Conservation (phyloP, 2,797 vertebrate genomes). For the Rachycentron canadum region DNA sequence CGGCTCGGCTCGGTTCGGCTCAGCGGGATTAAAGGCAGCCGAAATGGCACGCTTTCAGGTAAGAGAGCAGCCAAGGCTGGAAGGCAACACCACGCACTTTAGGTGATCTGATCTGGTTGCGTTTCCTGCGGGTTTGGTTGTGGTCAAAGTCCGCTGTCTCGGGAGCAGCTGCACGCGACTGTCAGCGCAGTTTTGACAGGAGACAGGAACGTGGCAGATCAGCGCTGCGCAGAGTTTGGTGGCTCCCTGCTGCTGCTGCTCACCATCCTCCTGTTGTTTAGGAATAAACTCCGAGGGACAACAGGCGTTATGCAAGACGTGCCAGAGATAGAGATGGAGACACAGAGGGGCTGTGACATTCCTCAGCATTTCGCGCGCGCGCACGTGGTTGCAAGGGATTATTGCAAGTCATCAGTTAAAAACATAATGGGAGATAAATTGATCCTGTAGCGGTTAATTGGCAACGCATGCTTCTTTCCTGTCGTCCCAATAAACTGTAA, state of each 20-base stretch:
- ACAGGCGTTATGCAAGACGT: conserved; percentile 21
- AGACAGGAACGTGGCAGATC: neutral
- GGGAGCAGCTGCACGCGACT: conserved; percentile 6
- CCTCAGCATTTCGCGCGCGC: conserved; percentile 47
- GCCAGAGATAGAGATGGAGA: neutral
- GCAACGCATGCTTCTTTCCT: neutral
- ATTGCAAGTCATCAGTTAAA: conserved; percentile 44
- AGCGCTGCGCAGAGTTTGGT: conserved; percentile 31
- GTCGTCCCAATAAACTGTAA: conserved; percentile 27
- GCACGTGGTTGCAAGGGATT: conserved; percentile 28
- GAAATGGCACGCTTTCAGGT: conserved; percentile 68
- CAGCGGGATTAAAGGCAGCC: conserved; percentile 48
- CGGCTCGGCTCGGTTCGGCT: conserved; percentile 33
- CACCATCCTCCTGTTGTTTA: neutral
- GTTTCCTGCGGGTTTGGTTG: neutral
- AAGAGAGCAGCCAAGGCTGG: conserved; percentile 28
- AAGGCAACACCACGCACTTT: conserved; percentile 24
- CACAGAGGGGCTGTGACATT: conserved; percentile 37
- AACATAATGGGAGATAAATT: neutral
- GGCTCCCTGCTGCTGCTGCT: neutral
- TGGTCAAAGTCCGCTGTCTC: conserved; percentile 25
- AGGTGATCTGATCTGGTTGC: neutral
- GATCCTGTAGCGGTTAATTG: neutral
- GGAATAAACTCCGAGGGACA: conserved; percentile 43
- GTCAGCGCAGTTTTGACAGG: conserved; percentile 12